Conservation (phyloP, 1,140 invertebrate species). For the Drosophila dunni region DNA sequence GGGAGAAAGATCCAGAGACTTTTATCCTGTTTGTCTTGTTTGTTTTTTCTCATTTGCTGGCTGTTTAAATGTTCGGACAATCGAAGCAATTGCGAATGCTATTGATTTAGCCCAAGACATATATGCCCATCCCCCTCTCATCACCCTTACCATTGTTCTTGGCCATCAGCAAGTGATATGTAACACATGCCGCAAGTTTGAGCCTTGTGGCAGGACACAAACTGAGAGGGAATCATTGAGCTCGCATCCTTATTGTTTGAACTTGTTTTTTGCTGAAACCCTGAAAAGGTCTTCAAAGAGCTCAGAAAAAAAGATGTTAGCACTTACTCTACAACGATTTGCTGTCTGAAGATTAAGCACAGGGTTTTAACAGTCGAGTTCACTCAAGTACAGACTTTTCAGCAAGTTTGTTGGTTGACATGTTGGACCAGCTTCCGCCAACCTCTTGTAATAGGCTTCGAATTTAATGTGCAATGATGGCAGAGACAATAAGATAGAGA, state of each 20-base stretch:
- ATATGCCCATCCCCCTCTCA: background rate
- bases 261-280: too few species aligned
- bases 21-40: conserved; percentile 14
- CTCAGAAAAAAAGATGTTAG: too few species aligned
- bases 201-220: conserved; percentile 33
- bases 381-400: too few species aligned
- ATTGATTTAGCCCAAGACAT: conserved; percentile 61
- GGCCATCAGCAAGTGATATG: conserved; percentile 53
- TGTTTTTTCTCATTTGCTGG: conserved; percentile 65
- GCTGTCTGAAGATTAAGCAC: too few species aligned
- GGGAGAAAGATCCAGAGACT: background rate
- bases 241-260: conserved; percentile 27
- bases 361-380: too few species aligned
- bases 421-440: conserved; percentile 32
- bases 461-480: conserved; percentile 38
- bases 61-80: conserved; percentile 57
- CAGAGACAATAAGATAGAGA: background rate
- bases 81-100: conserved; percentile 53
- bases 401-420: conserved; percentile 23
- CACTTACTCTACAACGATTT: too few species aligned
- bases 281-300: too few species aligned
- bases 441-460: conserved; percentile 41
- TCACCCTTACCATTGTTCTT: background rate
- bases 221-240: background rate
- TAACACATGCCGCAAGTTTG: conserved; percentile 60